Conservation (phyloP, 2,113 vertebrate species). For the Hylia prasina region DNA sequence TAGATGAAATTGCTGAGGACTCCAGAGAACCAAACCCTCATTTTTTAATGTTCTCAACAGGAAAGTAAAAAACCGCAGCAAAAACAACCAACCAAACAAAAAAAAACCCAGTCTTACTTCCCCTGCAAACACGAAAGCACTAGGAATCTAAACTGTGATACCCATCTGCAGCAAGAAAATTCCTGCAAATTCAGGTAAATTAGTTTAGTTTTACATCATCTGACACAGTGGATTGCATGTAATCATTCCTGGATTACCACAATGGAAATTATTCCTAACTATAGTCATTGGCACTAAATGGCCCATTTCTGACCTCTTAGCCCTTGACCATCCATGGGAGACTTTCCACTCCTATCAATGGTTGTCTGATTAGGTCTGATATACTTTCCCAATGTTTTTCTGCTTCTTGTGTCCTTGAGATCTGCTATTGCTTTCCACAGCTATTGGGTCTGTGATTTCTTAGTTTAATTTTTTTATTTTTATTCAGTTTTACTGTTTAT, state of each 20-base stretch:
- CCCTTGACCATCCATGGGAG: background rate
- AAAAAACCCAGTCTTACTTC: background rate
- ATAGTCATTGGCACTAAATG: background rate
- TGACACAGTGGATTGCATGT: background rate
- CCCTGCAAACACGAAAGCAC: background rate
- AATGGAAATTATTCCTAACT: background rate
- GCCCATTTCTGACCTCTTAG: background rate
- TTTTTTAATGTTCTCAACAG: background rate
- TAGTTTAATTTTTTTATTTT: slow-evolving; percentile 3
- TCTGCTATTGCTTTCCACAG: background rate
- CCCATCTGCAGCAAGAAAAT: background rate
- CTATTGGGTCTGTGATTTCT: background rate
- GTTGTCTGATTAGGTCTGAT: background rate
- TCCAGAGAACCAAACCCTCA: background rate
- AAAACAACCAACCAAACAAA: background rate
- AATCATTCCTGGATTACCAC: background rate
- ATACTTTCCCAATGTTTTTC: background rate
- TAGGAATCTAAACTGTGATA: background rate
- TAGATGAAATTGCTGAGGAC: background rate
- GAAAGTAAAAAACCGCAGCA: background rate
- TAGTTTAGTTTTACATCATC: background rate
- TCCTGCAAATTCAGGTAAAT: background rate
- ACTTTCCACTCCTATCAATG: background rate
- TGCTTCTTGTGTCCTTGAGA: background rate
- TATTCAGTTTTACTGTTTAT: background rate